Evolutionary conservation across 2,888 invertebrate species (phyloP).

Genomic region (Mesoligia furuncula): DNA sequence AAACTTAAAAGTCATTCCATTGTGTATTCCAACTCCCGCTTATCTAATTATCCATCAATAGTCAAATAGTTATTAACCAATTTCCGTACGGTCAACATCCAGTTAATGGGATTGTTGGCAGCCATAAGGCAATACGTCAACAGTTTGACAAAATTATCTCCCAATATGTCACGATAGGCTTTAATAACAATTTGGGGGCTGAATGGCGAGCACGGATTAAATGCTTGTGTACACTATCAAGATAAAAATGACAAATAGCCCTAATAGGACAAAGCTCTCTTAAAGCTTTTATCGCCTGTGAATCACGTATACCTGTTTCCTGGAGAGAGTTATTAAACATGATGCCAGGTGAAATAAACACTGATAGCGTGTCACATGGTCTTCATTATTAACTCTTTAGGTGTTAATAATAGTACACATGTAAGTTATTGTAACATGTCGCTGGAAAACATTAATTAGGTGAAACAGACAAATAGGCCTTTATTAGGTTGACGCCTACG

Average conservation of each 20-base stretch:
- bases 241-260: conserved; percentile 82
- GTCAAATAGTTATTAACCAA: conserved; percentile 32
- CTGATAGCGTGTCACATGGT: conserved; percentile 26
- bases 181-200: conserved; percentile 81
- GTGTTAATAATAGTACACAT: background rate
- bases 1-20: background rate
- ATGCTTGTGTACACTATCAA: conserved; percentile 75
- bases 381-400: conserved; percentile 20
- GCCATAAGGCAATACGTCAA: conserved; percentile 70
- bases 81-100: conserved; percentile 49
- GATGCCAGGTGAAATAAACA: conserved; percentile 9
- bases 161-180: conserved; percentile 75
- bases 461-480: conserved; percentile 2
- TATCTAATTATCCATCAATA: conserved; percentile 13
- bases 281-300: conserved; percentile 61
- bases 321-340: conserved; percentile 30
- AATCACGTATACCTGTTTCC: conserved; percentile 40
- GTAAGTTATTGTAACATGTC: background rate
- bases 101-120: conserved; percentile 61
- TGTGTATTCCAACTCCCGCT: background rate
- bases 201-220: conserved; percentile 80
- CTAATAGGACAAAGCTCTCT: conserved; percentile 44
- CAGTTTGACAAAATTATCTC: conserved; percentile 70
- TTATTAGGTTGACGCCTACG: background rate
- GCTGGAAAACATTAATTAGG: conserved; percentile 2